These are phyloP conservation scores for Zenarchopterus dispar DNA, from an alignment of 2,797 vertebrate species.

Conservation along the genomic window DNA sequence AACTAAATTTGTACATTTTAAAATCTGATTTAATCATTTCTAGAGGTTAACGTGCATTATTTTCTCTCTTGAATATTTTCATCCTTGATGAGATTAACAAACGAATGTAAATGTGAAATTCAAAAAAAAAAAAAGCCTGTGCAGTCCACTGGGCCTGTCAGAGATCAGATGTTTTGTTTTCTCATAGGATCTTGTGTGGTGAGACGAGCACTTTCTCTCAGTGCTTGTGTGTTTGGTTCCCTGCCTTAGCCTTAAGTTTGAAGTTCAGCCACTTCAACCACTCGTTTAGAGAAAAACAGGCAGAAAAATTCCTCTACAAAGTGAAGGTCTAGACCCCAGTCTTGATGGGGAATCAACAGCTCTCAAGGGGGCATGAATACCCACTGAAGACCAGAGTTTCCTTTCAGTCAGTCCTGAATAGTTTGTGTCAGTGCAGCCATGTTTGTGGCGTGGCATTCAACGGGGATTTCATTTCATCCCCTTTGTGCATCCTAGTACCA, in stretches of 20 bases:
- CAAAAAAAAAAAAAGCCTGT: not conserved
- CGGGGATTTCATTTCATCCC: not conserved
- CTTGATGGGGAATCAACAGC: too few relatives aligned
- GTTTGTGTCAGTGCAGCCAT: not conserved
- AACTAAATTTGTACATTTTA: too few relatives aligned
- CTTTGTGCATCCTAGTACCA: constrained; percentile 3
- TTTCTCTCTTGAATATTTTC: constrained; percentile 4
- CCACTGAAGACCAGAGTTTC: constrained; percentile 14
- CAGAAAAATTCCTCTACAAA: constrained; percentile 36
- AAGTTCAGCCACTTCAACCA: constrained; percentile 41
- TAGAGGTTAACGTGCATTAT: constrained; percentile 10
- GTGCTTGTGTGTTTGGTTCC: constrained; percentile 44
- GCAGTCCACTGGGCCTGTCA: constrained; percentile 22
- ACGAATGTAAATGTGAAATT: not conserved
- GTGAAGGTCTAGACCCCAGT: too few relatives aligned
- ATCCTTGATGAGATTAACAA: not conserved
- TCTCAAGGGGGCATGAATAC: constrained; percentile 42
- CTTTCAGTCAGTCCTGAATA: constrained; percentile 8
- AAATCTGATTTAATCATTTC: not conserved
- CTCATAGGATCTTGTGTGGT: constrained; percentile 42
- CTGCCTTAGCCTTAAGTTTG: constrained; percentile 49
- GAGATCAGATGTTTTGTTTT: constrained; percentile 49
- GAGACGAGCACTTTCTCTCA: constrained; percentile 46
- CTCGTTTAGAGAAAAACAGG: constrained; percentile 39
- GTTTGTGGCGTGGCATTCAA: constrained; percentile 1